Evolutionary conservation across 30 jellyfish, hydroid and myxozoan species (phyloP).

Genomic region (Cassiopea xamachana): DNA sequence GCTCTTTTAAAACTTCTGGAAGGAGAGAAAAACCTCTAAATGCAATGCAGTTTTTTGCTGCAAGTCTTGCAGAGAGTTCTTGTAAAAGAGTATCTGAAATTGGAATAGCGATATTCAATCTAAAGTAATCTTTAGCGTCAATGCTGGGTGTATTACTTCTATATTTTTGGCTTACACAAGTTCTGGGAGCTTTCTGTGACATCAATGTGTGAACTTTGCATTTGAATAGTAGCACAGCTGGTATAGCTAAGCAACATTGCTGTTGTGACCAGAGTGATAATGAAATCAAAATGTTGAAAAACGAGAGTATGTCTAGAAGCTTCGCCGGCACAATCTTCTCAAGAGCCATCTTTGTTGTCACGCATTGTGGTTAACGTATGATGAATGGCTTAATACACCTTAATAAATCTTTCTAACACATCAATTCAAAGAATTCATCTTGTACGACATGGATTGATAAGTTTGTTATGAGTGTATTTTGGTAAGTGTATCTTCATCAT

Average conservation of each 20-base stretch:
- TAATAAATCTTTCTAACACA: conserved; percentile 23
- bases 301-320: neutral
- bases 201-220: conserved; percentile 13
- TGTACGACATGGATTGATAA: neutral
- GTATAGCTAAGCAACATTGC: conserved; percentile 13
- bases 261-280: neutral
- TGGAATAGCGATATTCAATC: neutral
- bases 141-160: conserved; percentile 13
- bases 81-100: neutral
- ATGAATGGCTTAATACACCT: neutral
- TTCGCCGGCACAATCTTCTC: conserved; percentile 3
- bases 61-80: neutral
- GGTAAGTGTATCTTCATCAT: conserved; percentile 3
- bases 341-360: neutral
- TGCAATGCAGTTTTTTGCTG: neutral
- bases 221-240: neutral
- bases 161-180: neutral
- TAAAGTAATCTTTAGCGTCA: neutral
- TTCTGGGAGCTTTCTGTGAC: neutral
- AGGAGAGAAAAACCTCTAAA: conserved; percentile 6
- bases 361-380: neutral
- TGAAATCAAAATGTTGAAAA: conserved; percentile 12
- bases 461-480: neutral
- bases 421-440: conserved; percentile 18
- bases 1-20: neutral